These are phyloP conservation scores for Eospalax fontanierii DNA, from an alignment of 2,797 vertebrate genomes.

Conservation along the genomic window DNA sequence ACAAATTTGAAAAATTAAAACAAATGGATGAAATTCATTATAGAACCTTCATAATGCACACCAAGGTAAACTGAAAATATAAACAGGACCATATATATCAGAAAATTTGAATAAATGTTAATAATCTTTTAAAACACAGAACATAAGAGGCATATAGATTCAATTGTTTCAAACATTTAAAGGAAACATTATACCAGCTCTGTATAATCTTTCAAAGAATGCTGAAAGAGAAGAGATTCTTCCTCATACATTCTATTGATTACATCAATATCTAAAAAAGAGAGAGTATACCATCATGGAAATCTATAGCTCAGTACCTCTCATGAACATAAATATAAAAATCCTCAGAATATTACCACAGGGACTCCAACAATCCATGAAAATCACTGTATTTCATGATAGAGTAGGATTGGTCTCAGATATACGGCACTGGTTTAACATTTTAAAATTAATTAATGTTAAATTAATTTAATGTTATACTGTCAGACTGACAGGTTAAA, in stretches of 20 bases:
- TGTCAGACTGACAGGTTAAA: not conserved
- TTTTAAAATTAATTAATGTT: not conserved
- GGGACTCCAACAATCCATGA: not conserved
- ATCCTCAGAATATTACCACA: not conserved
- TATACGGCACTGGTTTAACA: not conserved
- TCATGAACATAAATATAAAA: not conserved
- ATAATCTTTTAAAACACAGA: conserved; percentile 8
- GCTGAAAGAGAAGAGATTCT: not conserved
- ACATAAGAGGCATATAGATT: not conserved
- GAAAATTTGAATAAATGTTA: not conserved
- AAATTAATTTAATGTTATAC: not conserved
- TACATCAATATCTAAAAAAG: not conserved
- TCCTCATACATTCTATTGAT: not conserved
- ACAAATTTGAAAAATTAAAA: not conserved
- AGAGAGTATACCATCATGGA: not conserved
- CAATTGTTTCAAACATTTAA: not conserved
- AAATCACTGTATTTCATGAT: not conserved
- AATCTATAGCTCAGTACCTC: not conserved
- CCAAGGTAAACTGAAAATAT: not conserved
- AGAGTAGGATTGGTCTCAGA: not conserved
- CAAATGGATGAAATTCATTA: not conserved
- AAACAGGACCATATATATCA: not conserved
- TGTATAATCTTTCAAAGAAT: not conserved
- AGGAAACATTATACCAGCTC: not conserved
- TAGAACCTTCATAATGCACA: not conserved